phyloP scores from a whole-genome alignment of 2,888 invertebrate species.

The Harpalus rufipes region DNA sequence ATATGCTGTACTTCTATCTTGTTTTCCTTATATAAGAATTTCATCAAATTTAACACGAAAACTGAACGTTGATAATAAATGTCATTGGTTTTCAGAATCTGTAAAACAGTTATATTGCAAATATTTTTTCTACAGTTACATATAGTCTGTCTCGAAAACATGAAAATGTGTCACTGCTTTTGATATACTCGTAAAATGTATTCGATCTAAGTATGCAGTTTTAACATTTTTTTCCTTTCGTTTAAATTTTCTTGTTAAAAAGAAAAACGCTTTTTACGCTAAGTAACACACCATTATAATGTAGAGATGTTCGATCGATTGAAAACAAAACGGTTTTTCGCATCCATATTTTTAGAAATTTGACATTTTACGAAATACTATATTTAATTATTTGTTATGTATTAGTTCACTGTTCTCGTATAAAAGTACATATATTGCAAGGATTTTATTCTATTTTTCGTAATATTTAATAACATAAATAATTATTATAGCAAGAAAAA shows the following conservation, averaged over 20 bases:
- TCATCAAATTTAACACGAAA: slow-evolving; percentile 32
- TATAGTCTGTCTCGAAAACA: slow-evolving; percentile 30
- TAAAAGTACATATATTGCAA: too few species aligned
- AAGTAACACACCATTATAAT: background rate
- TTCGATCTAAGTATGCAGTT: slow-evolving; percentile 15
- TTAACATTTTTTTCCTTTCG: background rate
- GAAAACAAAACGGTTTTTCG: too few species aligned
- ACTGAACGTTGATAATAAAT: slow-evolving; percentile 39
- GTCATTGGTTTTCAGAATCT: slow-evolving; percentile 20
- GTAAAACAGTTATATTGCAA: slow-evolving; percentile 27
- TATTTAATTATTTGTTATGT: too few species aligned
- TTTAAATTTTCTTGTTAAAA: slow-evolving; percentile 12
- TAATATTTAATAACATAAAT: too few species aligned
- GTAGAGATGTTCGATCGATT: too few species aligned
- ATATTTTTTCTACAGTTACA: slow-evolving; percentile 28
- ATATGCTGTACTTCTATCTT: background rate
- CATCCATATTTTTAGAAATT: too few species aligned
- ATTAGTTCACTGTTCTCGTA: too few species aligned
- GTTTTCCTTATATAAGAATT: slow-evolving; percentile 10
- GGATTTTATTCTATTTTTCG: too few species aligned
- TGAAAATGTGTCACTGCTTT: slow-evolving; percentile 25
- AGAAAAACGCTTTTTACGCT: background rate
- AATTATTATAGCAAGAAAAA: too few species aligned
- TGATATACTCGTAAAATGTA: slow-evolving; percentile 31
- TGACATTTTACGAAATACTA: too few species aligned